Evolutionary conservation across 1,140 invertebrate genomes (phyloP).

Genomic region (Drosophila ananassae): DNA sequence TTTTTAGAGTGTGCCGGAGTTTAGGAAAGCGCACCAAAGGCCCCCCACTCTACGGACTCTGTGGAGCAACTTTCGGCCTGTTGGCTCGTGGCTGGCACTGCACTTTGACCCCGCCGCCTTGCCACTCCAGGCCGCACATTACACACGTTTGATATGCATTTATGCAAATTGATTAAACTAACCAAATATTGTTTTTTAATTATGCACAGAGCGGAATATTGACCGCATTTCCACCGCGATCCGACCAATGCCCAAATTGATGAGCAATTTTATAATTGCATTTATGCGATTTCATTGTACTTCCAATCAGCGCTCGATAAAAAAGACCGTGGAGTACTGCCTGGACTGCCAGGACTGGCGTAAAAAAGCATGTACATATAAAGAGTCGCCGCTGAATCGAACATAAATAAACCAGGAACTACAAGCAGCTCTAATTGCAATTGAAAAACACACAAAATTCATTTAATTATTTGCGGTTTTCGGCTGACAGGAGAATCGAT

Average conservation of each 20-base stretch:
- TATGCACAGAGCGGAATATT: constrained; percentile 64
- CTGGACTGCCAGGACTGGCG: not conserved
- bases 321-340: not conserved
- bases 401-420: constrained; percentile 41
- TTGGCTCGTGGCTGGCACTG: not conserved
- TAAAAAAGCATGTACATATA: not conserved
- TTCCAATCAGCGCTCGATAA: constrained; percentile 36
- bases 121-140: constrained; percentile 5
- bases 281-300: constrained; percentile 64
- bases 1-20: not conserved
- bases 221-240: constrained; percentile 63
- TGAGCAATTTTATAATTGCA: constrained; percentile 81
- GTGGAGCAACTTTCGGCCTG: not conserved
- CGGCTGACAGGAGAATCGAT: constrained; percentile 17
- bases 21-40: not conserved
- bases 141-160: constrained; percentile 53
- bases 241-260: constrained; percentile 63
- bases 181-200: constrained; percentile 83
- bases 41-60: too few species aligned
- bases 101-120: constrained; percentile 9
- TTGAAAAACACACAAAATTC: constrained; percentile 62
- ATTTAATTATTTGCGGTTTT: constrained; percentile 74
- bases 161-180: constrained; percentile 81
- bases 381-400: constrained; percentile 6
- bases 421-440: constrained; percentile 64